Evolutionary conservation across 2,797 vertebrate genomes (phyloP).

Genomic region (Sciaenops ocellatus): DNA sequence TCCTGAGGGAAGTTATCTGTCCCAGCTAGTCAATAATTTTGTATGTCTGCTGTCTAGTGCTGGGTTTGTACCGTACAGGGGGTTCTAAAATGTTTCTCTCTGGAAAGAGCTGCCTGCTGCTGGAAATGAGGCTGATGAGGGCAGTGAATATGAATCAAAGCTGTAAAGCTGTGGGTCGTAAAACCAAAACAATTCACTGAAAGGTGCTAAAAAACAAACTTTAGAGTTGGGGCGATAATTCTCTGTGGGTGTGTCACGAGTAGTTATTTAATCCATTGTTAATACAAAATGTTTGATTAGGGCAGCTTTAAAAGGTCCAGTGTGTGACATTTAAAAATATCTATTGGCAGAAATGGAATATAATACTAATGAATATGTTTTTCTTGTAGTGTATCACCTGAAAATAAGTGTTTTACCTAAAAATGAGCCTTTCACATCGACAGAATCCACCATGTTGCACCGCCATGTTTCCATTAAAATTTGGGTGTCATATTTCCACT

Average conservation of each 20-base stretch:
- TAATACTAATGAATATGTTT: too few species aligned
- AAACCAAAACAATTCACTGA: neutral
- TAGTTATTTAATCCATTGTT: neutral
- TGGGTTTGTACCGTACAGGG: neutral
- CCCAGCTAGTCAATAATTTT: neutral
- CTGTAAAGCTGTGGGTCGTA: neutral
- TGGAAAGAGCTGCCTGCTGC: neutral
- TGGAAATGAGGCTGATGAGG: neutral
- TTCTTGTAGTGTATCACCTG: too few species aligned
- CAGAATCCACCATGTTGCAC: too few species aligned
- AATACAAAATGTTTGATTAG: neutral
- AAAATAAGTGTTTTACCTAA: too few species aligned
- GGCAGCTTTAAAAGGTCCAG: neutral
- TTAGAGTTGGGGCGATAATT: neutral
- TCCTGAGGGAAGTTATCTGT: neutral
- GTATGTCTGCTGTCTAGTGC: neutral
- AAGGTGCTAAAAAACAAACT: neutral
- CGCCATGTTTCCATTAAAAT: too few species aligned
- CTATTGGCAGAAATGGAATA: too few species aligned
- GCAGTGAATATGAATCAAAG: neutral
- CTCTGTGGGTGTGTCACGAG: neutral
- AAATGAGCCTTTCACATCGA: too few species aligned
- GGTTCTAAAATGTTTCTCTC: neutral
- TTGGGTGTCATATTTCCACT: too few species aligned
- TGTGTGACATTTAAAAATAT: too few species aligned